Percentiles rank a stretch among this genome's conserved stretches.
These are phyloP conservation scores for Garra rufa DNA, from an alignment of 2,113 vertebrate genomes.

Conservation along the genomic window DNA sequence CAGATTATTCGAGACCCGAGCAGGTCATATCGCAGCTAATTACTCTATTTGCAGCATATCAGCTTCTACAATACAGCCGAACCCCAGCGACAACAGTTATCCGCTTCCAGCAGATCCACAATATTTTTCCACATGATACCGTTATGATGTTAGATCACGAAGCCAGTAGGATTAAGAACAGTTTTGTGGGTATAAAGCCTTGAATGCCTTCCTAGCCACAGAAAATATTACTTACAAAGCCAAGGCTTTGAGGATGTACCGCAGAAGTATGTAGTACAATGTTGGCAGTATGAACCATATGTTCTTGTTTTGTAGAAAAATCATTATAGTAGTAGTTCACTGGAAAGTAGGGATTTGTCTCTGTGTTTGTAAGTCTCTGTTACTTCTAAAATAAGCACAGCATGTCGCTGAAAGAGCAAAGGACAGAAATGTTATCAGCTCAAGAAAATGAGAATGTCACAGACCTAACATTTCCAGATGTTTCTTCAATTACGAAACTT, in stretches of 20 bases:
- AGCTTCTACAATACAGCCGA: conserved; percentile 1
- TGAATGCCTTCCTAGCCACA: conserved; percentile 31
- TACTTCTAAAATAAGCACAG: conserved; percentile 25
- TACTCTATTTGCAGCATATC: not conserved
- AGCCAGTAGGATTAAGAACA: conserved; percentile 38
- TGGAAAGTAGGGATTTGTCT: conserved; percentile 26
- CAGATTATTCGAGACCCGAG: conserved; percentile 43
- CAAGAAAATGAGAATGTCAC: conserved; percentile 1
- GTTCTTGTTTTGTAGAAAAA: conserved; percentile 31
- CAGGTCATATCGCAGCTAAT: not conserved
- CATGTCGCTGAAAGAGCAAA: not conserved
- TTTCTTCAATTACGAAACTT: not conserved
- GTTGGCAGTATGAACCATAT: not conserved
- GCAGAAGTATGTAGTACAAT: not conserved
- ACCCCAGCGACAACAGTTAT: conserved; percentile 55
- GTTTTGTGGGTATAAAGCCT: conserved; percentile 42
- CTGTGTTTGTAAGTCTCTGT: not conserved
- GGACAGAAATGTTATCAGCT: conserved; percentile 12
- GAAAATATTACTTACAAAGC: conserved; percentile 9
- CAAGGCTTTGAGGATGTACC: not conserved
- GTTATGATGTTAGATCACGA: conserved; percentile 33
- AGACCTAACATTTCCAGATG: not conserved
- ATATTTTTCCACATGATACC: conserved; percentile 39
- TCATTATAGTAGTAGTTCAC: not conserved
- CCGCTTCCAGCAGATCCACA: conserved; percentile 26